These are phyloP conservation scores for Tamandua tetradactyla DNA, from an alignment of 2,797 vertebrate species.

Conservation along the genomic window DNA sequence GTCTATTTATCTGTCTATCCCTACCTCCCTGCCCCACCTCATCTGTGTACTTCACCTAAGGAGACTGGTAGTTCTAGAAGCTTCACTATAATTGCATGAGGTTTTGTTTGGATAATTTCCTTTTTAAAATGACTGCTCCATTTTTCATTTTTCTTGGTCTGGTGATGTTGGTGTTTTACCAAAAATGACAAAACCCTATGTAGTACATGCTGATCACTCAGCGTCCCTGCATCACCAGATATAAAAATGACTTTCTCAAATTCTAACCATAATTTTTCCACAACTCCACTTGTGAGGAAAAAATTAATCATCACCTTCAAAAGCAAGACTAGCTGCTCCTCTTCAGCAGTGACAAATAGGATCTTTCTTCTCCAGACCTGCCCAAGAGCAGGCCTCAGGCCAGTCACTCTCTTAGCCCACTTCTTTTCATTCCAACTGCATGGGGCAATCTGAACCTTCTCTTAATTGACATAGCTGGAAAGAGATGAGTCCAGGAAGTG, in stretches of 20 bases:
- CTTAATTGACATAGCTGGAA: not conserved
- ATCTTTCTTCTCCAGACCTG: not conserved
- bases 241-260: conserved; percentile 63
- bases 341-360: not conserved
- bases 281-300: not conserved
- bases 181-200: not conserved
- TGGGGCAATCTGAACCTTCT: not conserved
- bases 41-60: not conserved
- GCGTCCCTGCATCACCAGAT: conserved; percentile 25
- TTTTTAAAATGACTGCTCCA: not conserved
- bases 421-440: not conserved
- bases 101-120: not conserved
- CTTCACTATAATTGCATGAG: not conserved
- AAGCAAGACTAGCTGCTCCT: not conserved
- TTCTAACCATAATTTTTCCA: conserved; percentile 21
- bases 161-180: not conserved
- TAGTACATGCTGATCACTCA: conserved; percentile 33
- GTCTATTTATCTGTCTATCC: too few species aligned
- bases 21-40: not conserved
- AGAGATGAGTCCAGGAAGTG: not conserved
- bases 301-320: conserved; percentile 47
- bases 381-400: not conserved
- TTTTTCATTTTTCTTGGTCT: not conserved
- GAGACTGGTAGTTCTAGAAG: not conserved
- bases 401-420: too few species aligned